phyloP scores from a whole-genome alignment of 2,888 invertebrate species.

The Polymixis lichenea region DNA sequence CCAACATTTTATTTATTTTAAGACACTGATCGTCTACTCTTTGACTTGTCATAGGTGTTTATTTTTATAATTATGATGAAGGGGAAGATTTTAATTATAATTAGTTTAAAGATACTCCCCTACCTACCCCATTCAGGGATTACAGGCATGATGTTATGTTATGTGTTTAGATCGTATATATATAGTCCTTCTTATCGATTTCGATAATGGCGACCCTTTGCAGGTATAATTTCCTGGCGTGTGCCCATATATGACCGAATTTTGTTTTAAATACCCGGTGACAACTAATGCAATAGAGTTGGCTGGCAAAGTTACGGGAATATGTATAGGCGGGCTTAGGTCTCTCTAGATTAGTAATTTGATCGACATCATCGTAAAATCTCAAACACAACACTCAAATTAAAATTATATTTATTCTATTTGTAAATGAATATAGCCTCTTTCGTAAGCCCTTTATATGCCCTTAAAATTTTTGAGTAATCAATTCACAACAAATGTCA shows the following conservation, averaged over 20 bases:
- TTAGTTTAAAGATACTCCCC: neutral
- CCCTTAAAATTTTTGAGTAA: slow-evolving; percentile 51
- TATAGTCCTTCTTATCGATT: too few relatives aligned
- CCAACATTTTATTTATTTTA: neutral
- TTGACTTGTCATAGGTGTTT: neutral
- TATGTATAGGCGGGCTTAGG: too few relatives aligned
- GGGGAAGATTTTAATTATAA: neutral
- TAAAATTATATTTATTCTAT: neutral
- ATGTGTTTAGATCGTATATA: neutral
- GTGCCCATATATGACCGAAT: too few relatives aligned
- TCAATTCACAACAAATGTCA: slow-evolving; percentile 47
- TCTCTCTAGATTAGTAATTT: neutral
- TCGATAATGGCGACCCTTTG: too few relatives aligned
- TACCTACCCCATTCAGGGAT: too few relatives aligned
- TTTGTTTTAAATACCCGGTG: too few relatives aligned
- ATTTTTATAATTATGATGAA: neutral
- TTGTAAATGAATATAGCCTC: slow-evolving; percentile 21
- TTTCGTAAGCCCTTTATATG: slow-evolving; percentile 18
- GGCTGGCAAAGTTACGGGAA: too few relatives aligned
- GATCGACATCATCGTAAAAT: neutral
- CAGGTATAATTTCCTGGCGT: too few relatives aligned
- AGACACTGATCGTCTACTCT: neutral
- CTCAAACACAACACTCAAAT: neutral
- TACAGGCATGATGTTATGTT: neutral
- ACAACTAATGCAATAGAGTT: too few relatives aligned